Percentiles rank a stretch among this genome's conserved stretches.
These are phyloP conservation scores for Channa maculata DNA, from an alignment of 2,113 vertebrate species.

Conservation along the genomic window DNA sequence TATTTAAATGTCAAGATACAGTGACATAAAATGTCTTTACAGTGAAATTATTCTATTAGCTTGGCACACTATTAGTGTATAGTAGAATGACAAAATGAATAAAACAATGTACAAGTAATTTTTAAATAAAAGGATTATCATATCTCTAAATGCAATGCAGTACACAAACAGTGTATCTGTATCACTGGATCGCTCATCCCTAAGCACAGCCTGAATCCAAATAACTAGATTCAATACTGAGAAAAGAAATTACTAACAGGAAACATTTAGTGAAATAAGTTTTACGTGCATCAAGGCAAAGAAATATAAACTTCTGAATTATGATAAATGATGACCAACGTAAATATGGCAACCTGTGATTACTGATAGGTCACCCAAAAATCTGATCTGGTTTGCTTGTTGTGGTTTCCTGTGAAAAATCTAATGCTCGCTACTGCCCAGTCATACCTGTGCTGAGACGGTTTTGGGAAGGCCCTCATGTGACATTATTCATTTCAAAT, in stretches of 20 bases:
- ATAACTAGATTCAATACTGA: too few relatives aligned
- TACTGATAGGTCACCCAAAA: not conserved
- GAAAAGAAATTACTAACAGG: not conserved
- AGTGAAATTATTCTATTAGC: too few relatives aligned
- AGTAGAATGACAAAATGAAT: not conserved
- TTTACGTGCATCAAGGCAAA: not conserved
- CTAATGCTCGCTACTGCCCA: not conserved
- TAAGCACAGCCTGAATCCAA: not conserved
- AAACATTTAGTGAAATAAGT: not conserved
- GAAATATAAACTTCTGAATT: not conserved
- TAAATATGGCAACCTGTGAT: not conserved
- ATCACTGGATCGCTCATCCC: not conserved
- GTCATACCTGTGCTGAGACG: constrained; percentile 6
- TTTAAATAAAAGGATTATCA: not conserved
- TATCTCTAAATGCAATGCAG: not conserved
- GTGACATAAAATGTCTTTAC: too few relatives aligned
- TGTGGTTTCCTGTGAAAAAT: constrained; percentile 1
- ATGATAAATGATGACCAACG: not conserved
- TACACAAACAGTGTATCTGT: not conserved
- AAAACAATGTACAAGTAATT: too few relatives aligned
- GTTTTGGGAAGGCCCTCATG: not conserved
- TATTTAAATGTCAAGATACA: too few relatives aligned
- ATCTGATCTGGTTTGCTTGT: not conserved
- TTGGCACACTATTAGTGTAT: too few relatives aligned
- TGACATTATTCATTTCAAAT: constrained; percentile 27